Base-by-base conservation (phyloP, 2,113 vertebrate species). In the Brachyhypopomus gauderio region DNA sequence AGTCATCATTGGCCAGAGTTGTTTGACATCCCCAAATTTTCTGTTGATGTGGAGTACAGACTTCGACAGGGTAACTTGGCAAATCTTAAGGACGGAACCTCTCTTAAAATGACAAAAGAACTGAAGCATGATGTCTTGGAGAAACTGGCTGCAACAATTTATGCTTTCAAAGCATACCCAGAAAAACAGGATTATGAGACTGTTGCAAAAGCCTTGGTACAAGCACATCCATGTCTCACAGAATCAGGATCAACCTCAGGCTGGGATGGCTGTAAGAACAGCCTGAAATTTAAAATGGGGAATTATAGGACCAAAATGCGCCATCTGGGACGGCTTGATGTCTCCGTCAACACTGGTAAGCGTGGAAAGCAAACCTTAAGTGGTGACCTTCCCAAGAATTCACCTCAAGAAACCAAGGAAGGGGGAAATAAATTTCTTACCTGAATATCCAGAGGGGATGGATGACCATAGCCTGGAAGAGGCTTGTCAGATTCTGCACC, bases 81-180 rank as follows among this genome's bases (percentile, higher is more conserved):
- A 16, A 73, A 87, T 81, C 12, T 85, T 2, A 66, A 9, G 36
- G 80, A 87, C 72, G 80, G 5, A 74, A 67, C 71, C 0, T 25
- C 12, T 71, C 80, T 86, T 0, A 82, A 83, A 55, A 48, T 85
- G 2, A 59, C 80, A 23, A 87, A 85, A 75, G 78, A 87, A n/a
- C 20, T 85, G 2, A 89, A 86, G 34, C 85, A 85, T 75, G 64
- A 85, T n/a, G 85, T 88, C 30, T 78, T 89, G 0, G 25, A 88
- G 16, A 88, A 82, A 52, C 7, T 87, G 34, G 80, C 80, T 14
- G 73, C 85, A 41, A 55, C 76, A 22, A 82, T 89, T 1, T 81
- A 83, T 81, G 5, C 3, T 12, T 83, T 77, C 36, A 77, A 84
- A 63, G 80, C 84, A 72, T 86, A 88, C 55, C 77, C 84, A 80